A percentile compares a stretch with the other conserved stretches of the same genome.
These are phyloP conservation scores for Bugulina stolonifera DNA, from an alignment of 2,888 invertebrate species.

Conservation along the genomic window DNA sequence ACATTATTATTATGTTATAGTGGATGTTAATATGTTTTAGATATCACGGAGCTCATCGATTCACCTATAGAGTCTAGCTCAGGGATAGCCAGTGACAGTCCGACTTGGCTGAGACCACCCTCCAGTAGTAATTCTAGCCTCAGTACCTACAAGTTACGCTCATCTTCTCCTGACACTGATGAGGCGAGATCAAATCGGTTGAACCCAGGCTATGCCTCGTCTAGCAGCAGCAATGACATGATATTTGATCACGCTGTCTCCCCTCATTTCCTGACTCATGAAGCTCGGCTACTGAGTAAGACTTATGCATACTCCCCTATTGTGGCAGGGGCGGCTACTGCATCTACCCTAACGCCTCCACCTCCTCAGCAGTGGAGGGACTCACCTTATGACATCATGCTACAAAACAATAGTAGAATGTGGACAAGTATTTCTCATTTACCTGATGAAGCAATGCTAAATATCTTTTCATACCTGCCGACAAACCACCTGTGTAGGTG, in stretches of 20 bases:
- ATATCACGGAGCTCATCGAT: constrained; percentile 5
- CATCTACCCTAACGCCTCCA: constrained; percentile 12
- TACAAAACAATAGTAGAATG: not conserved
- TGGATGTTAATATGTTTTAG: not conserved
- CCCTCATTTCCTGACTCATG: not conserved
- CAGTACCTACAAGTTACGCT: constrained; percentile 25
- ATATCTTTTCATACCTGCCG: constrained; percentile 66
- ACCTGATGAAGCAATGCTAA: constrained; percentile 64
- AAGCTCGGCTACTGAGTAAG: not conserved
- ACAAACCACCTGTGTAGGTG: constrained; percentile 67
- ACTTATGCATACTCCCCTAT: constrained; percentile 13
- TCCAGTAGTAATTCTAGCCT: constrained; percentile 25
- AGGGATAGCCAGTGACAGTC: constrained; percentile 44
- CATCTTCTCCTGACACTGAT: constrained; percentile 26
- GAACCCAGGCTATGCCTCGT: constrained; percentile 25
- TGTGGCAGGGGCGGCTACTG: not conserved
- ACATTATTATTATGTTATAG: not conserved
- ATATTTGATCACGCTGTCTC: not conserved
- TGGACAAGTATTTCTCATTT: constrained; percentile 48
- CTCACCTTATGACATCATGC: constrained; percentile 9
- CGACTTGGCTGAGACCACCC: constrained; percentile 24
- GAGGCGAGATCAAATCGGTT: constrained; percentile 7
- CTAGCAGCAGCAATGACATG: constrained; percentile 25
- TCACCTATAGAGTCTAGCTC: constrained; percentile 47
- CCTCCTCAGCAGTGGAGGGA: constrained; percentile 19